Percentiles rank a stretch among this genome's conserved stretches.
phyloP scores from a whole-genome alignment of 1,140 invertebrate species.

The Linepithema humile region DNA sequence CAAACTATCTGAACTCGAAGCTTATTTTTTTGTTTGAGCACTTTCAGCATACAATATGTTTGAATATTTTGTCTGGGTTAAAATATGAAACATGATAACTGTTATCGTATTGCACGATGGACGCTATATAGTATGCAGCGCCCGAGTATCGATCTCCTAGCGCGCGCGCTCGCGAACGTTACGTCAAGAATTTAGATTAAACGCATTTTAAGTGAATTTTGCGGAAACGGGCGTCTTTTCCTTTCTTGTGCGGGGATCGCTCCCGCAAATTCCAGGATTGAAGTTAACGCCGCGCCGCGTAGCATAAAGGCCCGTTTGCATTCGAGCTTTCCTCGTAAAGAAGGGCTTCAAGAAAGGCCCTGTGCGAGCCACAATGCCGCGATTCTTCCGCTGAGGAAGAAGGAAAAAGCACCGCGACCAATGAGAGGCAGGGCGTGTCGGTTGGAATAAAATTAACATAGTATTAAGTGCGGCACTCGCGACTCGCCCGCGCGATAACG shows the following conservation, averaged over 20 bases:
- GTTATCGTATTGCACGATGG: too few relatives aligned
- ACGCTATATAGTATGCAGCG: not conserved
- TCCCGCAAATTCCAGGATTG: slow-evolving; percentile 14
- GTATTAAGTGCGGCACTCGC: not conserved
- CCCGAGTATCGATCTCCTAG: not conserved
- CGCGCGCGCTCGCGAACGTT: too few relatives aligned
- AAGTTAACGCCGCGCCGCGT: not conserved
- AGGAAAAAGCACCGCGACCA: slow-evolving; percentile 15
- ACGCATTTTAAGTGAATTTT: slow-evolving; percentile 5
- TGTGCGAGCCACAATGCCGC: too few relatives aligned
- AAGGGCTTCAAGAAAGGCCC: too few relatives aligned
- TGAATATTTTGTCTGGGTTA: too few relatives aligned
- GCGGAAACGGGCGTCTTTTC: not conserved
- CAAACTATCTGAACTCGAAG: too few relatives aligned
- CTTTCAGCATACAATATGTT: too few relatives aligned
- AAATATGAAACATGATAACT: too few relatives aligned
- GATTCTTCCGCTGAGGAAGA: not conserved
- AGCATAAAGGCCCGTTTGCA: not conserved
- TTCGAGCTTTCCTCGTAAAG: not conserved
- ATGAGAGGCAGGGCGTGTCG: not conserved
- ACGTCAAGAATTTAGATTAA: slow-evolving; percentile 7
- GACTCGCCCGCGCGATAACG: slow-evolving; percentile 6
- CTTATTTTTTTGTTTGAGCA: too few relatives aligned
- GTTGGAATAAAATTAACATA: slow-evolving; percentile 53
- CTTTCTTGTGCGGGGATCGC: not conserved